Percentiles rank a stretch among this genome's conserved stretches.
Conservation (phyloP, 1,140 invertebrate genomes). For the Formica exsecta region DNA sequence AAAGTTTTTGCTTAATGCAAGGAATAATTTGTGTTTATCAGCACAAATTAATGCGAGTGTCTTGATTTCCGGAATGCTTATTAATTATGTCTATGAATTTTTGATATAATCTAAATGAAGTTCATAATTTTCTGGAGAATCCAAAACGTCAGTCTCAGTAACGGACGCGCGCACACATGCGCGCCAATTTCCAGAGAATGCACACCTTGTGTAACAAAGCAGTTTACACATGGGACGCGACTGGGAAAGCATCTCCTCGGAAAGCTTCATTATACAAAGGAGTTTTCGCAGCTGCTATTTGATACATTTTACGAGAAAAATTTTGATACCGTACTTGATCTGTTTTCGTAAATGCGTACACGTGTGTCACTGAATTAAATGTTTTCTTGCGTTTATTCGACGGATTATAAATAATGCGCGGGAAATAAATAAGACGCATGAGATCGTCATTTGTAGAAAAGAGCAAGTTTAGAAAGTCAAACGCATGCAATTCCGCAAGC, state of each 20-base stretch:
- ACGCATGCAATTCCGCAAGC: conserved; percentile 40
- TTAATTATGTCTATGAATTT: not conserved
- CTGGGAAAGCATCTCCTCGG: conserved; percentile 45
- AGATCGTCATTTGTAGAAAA: too few relatives aligned
- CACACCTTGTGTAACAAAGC: conserved; percentile 36
- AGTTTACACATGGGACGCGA: conserved; percentile 14
- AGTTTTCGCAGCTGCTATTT: conserved; percentile 19
- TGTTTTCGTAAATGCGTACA: not conserved
- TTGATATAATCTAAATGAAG: not conserved
- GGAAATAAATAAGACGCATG: not conserved
- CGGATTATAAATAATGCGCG: not conserved
- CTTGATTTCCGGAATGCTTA: not conserved
- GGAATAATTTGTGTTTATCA: not conserved
- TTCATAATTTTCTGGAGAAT: conserved; percentile 28
- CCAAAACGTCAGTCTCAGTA: conserved; percentile 20
- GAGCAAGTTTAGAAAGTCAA: not conserved
- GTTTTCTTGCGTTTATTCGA: not conserved
- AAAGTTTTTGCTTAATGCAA: not conserved
- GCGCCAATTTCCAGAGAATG: conserved; percentile 4
- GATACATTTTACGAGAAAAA: not conserved
- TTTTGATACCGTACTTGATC: not conserved
- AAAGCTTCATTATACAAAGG: conserved; percentile 4
- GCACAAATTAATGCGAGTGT: not conserved
- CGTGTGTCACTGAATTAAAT: not conserved
- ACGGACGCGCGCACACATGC: not conserved